Evolutionary conservation across 2,113 vertebrate species (phyloP).

Genomic region (Erinaceus europaeus): DNA sequence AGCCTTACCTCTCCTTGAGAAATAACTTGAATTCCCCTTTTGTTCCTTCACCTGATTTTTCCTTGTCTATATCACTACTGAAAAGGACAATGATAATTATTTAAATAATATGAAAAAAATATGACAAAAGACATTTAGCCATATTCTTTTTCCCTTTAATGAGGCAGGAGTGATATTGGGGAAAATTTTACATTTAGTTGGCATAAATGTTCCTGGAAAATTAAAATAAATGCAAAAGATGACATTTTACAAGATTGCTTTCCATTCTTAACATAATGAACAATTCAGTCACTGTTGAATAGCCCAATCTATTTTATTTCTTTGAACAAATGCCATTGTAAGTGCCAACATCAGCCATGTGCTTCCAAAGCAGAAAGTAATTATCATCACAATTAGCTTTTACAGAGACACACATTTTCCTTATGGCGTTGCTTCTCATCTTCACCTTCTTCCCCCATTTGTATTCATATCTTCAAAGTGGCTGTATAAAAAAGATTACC

Average conservation of each 20-base stretch:
- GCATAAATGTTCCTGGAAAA: conserved; percentile 65
- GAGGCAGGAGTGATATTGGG: conserved; percentile 60
- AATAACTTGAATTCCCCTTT: background rate
- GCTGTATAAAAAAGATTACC: conserved; percentile 42
- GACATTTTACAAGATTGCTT: conserved; percentile 75
- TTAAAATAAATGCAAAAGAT: conserved; percentile 74
- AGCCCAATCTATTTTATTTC: conserved; percentile 73
- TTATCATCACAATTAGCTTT: conserved; percentile 74
- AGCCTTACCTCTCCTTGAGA: conserved; percentile 2
- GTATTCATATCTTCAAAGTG: conserved; percentile 52
- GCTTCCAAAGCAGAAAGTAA: conserved; percentile 65
- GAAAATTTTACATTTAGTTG: conserved; percentile 68
- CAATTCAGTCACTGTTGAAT: conserved; percentile 73
- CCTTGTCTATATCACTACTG: conserved; percentile 33
- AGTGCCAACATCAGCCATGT: conserved; percentile 57
- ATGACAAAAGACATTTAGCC: conserved; percentile 59
- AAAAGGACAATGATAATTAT: conserved; percentile 51
- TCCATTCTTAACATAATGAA: conserved; percentile 74
- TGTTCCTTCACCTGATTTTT: conserved; percentile 32
- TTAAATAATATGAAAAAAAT: conserved; percentile 65
- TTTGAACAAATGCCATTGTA: conserved; percentile 70
- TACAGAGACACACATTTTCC: conserved; percentile 61
- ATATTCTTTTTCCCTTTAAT: conserved; percentile 55
- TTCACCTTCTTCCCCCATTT: conserved; percentile 60
- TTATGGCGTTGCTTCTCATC: conserved; percentile 47